These are phyloP conservation scores for Lutjanus erythropterus DNA, from an alignment of 2,113 vertebrate species.

Conservation along the genomic window DNA sequence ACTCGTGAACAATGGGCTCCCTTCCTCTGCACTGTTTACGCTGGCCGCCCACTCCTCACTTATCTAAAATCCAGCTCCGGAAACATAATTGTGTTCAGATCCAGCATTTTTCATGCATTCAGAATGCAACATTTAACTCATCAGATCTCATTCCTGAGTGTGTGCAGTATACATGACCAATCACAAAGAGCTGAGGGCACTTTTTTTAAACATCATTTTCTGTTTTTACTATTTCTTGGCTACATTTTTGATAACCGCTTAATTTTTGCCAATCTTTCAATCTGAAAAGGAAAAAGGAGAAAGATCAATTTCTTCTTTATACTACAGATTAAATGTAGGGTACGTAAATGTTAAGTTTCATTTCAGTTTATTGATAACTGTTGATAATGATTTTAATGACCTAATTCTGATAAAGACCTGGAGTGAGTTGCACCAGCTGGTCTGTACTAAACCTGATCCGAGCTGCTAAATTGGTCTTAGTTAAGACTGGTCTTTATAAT, in stretches of 20 bases:
- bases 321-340: too few relatives aligned
- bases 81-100: too few relatives aligned
- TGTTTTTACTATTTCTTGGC: not conserved
- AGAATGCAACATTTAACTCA: too few relatives aligned
- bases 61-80: not conserved
- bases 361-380: too few relatives aligned
- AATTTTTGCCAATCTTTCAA: not conserved
- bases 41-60: accelerated
- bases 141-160: too few relatives aligned
- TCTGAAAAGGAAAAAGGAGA: not conserved
- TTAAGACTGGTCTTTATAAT: too few relatives aligned
- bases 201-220: not conserved
- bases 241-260: not conserved
- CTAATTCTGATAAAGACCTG: too few relatives aligned
- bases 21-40: not conserved
- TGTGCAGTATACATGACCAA: not conserved
- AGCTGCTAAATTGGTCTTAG: too few relatives aligned
- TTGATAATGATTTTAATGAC: too few relatives aligned
- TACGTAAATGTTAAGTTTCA: too few relatives aligned
- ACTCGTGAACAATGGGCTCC: not conserved
- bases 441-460: too few relatives aligned
- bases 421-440: too few relatives aligned
- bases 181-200: not conserved
- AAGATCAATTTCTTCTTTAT: not conserved
- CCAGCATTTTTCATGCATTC: not conserved